A percentile compares a stretch with the other conserved stretches of the same genome.
These are phyloP conservation scores for Torymus auratus DNA, from an alignment of 2,888 invertebrate species.

Conservation along the genomic window DNA sequence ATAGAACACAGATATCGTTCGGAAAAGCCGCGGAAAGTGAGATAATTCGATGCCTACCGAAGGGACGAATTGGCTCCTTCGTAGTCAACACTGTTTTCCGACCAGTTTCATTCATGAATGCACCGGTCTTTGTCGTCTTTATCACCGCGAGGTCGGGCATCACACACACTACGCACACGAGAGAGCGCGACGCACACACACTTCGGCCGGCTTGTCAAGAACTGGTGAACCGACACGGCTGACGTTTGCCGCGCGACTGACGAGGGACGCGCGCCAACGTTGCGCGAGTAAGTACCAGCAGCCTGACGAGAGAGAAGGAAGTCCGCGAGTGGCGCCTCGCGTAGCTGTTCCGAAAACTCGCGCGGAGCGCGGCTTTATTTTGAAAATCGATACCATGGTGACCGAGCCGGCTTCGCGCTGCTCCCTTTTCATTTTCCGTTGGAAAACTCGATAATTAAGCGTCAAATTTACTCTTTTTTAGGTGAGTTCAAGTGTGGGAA, in stretches of 20 bases:
- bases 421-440: neutral
- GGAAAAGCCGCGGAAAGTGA: neutral
- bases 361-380: slow-evolving; percentile 40
- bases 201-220: no score
- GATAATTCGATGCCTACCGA: slow-evolving; percentile 20
- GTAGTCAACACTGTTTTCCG: neutral
- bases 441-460: neutral
- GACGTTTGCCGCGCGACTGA: slow-evolving; percentile 60
- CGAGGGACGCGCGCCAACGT: slow-evolving; percentile 16
- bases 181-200: neutral
- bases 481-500: no score
- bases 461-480: no score
- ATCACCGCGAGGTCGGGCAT: neutral
- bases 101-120: slow-evolving; percentile 46
- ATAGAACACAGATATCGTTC: neutral
- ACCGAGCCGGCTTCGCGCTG: slow-evolving; percentile 9
- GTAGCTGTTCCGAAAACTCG: neutral
- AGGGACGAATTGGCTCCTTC: neutral
- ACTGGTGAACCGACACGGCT: slow-evolving; percentile 49
- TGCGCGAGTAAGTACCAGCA: slow-evolving; percentile 14
- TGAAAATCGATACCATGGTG: slow-evolving; percentile 33
- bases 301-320: neutral
- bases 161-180: neutral
- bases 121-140: slow-evolving; percentile 45
- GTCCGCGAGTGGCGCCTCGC: slow-evolving; percentile 47